Percentiles rank a stretch among this genome's conserved stretches.
phyloP scores from a whole-genome alignment of 2,113 vertebrate species.

The Thamnophis sirtalis region DNA sequence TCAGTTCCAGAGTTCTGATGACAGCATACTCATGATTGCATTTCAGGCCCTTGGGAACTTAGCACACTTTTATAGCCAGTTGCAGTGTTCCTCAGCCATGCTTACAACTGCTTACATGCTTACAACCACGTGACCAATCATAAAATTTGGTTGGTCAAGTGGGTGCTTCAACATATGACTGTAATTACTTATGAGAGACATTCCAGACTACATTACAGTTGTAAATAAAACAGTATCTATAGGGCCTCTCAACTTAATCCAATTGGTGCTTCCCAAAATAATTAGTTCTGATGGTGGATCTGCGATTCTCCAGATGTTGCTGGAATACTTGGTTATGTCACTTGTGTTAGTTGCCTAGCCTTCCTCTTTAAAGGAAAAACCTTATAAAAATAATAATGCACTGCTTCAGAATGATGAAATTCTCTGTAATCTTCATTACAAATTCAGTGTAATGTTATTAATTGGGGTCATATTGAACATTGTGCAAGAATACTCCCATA shows the following conservation, averaged over 20 bases:
- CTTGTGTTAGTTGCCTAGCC: background rate
- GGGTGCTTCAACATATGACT: background rate
- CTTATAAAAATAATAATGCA: background rate
- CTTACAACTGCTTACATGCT: background rate
- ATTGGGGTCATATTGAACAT: background rate
- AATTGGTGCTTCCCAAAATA: background rate
- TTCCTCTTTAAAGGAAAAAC: background rate
- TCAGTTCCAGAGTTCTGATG: background rate
- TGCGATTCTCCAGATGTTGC: background rate
- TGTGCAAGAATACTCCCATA: background rate
- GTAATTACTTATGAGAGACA: background rate
- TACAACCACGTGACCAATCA: too few species aligned
- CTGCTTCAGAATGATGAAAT: background rate
- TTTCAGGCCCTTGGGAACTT: background rate
- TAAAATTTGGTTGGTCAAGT: background rate
- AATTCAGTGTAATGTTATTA: background rate
- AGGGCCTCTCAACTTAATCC: background rate
- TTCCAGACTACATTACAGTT: background rate
- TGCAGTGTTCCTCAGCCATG: background rate
- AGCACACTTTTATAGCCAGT: background rate
- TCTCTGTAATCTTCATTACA: background rate
- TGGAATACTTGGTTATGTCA: background rate
- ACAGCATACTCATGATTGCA: background rate
- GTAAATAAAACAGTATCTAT: background rate
- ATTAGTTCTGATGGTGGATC: background rate